phyloP scores from a whole-genome alignment of 2,888 invertebrate species.

The Drosophila tanythrix region DNA sequence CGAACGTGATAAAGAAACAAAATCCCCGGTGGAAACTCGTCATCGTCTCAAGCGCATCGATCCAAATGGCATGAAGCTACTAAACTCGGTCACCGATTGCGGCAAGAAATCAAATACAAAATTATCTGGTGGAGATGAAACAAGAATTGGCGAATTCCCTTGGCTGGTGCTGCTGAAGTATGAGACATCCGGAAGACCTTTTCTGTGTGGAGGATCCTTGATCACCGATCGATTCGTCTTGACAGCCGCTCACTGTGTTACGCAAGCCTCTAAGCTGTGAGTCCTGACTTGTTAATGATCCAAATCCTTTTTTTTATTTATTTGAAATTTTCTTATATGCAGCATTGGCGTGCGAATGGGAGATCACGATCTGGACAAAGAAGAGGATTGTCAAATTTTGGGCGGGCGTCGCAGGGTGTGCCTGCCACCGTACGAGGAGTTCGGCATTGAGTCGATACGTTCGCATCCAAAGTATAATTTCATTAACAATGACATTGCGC shows the following conservation, averaged over 20 bases:
- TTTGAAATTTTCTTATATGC: neutral
- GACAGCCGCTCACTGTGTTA: constrained; percentile 82
- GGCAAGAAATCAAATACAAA: constrained; percentile 86
- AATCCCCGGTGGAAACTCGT: neutral
- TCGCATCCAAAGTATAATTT: constrained; percentile 86
- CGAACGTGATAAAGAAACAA: neutral
- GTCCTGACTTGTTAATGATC: constrained; percentile 23
- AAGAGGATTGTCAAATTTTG: constrained; percentile 77
- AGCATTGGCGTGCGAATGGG: constrained; percentile 84
- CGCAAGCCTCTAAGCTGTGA: constrained; percentile 55
- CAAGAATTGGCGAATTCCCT: constrained; percentile 88
- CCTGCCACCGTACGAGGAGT: constrained; percentile 84
- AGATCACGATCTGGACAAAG: constrained; percentile 81
- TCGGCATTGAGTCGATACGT: constrained; percentile 80
- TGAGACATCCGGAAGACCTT: constrained; percentile 73
- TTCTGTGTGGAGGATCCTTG: constrained; percentile 84
- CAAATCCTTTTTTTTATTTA: neutral
- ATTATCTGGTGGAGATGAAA: constrained; percentile 88
- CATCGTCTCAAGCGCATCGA: constrained; percentile 35
- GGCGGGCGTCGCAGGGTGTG: constrained; percentile 71
- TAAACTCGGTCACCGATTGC: constrained; percentile 84
- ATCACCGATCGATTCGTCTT: constrained; percentile 78
- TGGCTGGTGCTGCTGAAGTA: constrained; percentile 92
- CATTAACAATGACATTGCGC: constrained; percentile 87
- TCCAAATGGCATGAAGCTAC: constrained; percentile 55